phyloP scores from a whole-genome alignment of 2,888 invertebrate genomes.

The Mythimna albipuncta region DNA sequence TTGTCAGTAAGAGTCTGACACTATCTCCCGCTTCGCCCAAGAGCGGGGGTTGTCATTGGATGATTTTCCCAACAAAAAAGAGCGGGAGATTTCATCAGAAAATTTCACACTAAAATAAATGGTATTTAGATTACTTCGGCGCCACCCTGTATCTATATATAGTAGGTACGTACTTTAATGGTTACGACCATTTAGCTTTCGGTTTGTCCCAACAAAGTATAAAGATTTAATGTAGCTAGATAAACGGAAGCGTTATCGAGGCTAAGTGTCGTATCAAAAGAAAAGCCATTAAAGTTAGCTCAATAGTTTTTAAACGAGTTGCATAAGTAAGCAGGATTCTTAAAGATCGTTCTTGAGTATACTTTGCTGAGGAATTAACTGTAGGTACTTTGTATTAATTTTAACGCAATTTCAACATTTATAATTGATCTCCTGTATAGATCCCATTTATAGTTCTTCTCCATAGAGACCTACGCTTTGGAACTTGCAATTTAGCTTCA shows the following conservation, averaged over 20 bases:
- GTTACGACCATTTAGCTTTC: background rate
- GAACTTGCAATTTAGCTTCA: too few relatives aligned
- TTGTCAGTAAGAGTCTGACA: too few relatives aligned
- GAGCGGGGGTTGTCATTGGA: too few relatives aligned
- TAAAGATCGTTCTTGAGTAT: background rate
- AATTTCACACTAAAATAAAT: too few relatives aligned
- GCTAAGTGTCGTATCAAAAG: slow-evolving; percentile 46
- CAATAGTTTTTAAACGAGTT: slow-evolving; percentile 47
- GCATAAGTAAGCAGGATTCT: slow-evolving; percentile 31
- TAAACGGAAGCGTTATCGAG: slow-evolving; percentile 38
- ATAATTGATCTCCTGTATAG: too few relatives aligned
- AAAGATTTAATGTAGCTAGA: slow-evolving; percentile 17
- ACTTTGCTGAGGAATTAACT: background rate
- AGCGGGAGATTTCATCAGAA: too few relatives aligned
- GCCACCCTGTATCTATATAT: too few relatives aligned
- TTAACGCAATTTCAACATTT: background rate
- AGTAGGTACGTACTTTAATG: background rate
- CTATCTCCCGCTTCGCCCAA: too few relatives aligned
- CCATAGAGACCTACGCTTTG: too few relatives aligned
- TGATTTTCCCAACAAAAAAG: too few relatives aligned
- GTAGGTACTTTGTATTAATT: background rate
- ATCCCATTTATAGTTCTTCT: too few relatives aligned
- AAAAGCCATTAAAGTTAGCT: slow-evolving; percentile 52
- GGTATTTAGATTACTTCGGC: too few relatives aligned
- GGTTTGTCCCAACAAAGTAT: slow-evolving; percentile 21